Evolutionary conservation across 64 coral and sea anemone genomes (phyloP).

Genomic region (Pocillopora verrucosa): DNA sequence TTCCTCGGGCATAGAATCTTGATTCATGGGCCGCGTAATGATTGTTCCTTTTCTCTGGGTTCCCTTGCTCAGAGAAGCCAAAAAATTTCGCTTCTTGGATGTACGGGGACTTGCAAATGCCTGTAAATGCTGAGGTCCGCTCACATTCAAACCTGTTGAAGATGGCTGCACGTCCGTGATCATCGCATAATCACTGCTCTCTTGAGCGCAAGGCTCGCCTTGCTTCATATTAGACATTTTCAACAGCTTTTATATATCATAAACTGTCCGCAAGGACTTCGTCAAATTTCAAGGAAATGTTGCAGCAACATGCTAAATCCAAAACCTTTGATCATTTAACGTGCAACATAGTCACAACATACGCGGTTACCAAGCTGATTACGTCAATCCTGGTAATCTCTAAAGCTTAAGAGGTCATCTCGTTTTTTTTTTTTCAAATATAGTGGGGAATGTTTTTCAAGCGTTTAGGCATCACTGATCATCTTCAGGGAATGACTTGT

Average conservation of each 20-base stretch:
- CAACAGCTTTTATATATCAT: not conserved
- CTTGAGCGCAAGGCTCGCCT: not conserved
- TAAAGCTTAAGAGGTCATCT: no score
- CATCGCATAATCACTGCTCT: not conserved
- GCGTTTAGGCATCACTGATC: no score
- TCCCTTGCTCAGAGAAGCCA: conserved; percentile 18
- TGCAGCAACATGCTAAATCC: not conserved
- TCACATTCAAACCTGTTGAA: conserved; percentile 15
- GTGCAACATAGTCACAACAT: not conserved
- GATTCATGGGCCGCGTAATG: conserved; percentile 21
- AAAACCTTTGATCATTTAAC: not conserved
- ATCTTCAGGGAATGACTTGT: no score
- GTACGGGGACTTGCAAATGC: conserved; percentile 21
- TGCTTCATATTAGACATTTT: conserved; percentile 29
- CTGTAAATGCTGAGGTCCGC: not conserved
- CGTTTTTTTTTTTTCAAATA: no score
- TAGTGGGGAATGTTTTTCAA: no score
- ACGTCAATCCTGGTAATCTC: not conserved
- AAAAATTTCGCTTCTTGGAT: conserved; percentile 18
- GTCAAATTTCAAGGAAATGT: conserved; percentile 2
- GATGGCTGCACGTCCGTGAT: conserved; percentile 16
- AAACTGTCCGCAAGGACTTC: not conserved
- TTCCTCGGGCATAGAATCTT: conserved; percentile 22
- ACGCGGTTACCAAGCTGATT: conserved; percentile 4
- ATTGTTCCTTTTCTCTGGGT: conserved; percentile 9